Evolutionary conservation across 2,888 invertebrate species (phyloP), one percentile per base, ranked within the genome.

Genomic region (Agonopterix subpropinquella): DNA sequence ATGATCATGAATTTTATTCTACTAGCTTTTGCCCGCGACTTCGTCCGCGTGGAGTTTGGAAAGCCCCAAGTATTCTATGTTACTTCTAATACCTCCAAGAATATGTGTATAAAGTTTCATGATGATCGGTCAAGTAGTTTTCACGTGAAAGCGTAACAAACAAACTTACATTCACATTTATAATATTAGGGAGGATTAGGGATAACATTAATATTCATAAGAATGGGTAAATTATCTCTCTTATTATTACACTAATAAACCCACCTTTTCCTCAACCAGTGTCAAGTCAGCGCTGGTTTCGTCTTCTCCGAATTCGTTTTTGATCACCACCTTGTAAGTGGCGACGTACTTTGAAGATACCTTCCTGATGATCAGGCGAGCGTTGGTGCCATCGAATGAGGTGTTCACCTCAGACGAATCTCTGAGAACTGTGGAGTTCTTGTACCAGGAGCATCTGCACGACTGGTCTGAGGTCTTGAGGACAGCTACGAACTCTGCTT

Each of bases 271-370:
- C 57, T 88, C 88, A 1, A 89, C 92, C 9, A 99, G 93, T 15
- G 94, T 95, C 51, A 99, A 90, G 66, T 95, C 93, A 44, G 98
- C 96, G 43, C 92, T 92, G 1, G 95, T 95, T 70, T 96, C 95
- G 62, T 96, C 97, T 73, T 95, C 94, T 46, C 99, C 99, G 63
- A 92, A 93, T 74, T 97, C 96, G 76, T 98, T 99, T 68, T 92
- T 93, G 48, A 98, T 94, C 28, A 96, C 92, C 43, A 97, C 92
- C 68, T 92, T 94, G 80, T 97, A 98, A 46, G 92, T 92, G 42
- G 96, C 96, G 4, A 93, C 90, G 72, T 93, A 93, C 67, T 95
- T 94, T n/a, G 91, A 91, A 48, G 93, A 92, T 43, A 94, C 93
- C 64, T 91, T 91, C 57, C 92, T 92, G 58, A 98, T 95, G 53